These are phyloP conservation scores for Agrilus biguttatus DNA, from an alignment of 2,888 invertebrate species.

Conservation along the genomic window DNA sequence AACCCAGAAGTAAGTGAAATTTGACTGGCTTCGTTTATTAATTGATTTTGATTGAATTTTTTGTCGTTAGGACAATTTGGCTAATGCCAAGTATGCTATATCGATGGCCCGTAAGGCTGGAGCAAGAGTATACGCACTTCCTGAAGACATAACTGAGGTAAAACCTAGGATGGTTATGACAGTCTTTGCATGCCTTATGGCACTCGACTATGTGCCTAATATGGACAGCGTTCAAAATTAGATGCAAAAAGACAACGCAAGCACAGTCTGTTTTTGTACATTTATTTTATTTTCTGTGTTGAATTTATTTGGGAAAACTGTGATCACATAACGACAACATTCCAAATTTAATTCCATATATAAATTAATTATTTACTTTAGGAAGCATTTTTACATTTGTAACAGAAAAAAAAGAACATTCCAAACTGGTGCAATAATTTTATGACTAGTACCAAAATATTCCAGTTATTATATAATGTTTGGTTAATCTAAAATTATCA, in stretches of 20 bases:
- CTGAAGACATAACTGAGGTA: conserved; percentile 96
- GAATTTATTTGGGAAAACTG: neutral
- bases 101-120: conserved; percentile 96
- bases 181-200: conserved; percentile 98
- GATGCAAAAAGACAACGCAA: neutral
- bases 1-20: conserved; percentile 54
- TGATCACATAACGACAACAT: neutral
- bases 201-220: conserved; percentile 84
- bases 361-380: neutral
- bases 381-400: too few relatives aligned
- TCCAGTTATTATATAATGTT: too few relatives aligned
- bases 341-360: neutral
- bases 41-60: conserved; percentile 7
- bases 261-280: neutral
- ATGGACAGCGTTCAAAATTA: conserved; percentile 42
- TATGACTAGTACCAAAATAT: too few relatives aligned
- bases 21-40: neutral
- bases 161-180: conserved; percentile 99
- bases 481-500: too few relatives aligned
- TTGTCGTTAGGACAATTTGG: conserved; percentile 66
- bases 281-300: neutral
- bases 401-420: too few relatives aligned
- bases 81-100: conserved; percentile 98
- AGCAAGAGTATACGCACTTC: conserved; percentile 93
- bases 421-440: too few relatives aligned